Base-by-base conservation (phyloP, 2,113 vertebrate species). In the Ondatra zibethicus region DNA sequence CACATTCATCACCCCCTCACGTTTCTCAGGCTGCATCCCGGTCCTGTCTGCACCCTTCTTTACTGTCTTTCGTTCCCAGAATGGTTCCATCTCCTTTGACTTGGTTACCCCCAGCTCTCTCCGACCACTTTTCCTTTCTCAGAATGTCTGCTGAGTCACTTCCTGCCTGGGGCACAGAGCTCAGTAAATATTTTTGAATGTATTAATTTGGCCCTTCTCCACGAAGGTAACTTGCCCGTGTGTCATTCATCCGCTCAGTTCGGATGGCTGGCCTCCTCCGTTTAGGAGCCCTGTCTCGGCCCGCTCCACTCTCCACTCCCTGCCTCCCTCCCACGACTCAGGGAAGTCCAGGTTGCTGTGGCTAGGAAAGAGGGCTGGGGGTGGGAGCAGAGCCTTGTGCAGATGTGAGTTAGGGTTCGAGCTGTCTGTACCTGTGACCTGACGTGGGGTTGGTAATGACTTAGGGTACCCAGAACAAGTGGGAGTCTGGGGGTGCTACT, bases 131-230 rank as follows among this genome's bases (percentile, higher is more conserved):
- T 45, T 45, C 72, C 81, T 89, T 88, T 70, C 61, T 84, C 63
- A 23, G 16, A 52, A 52, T 33, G 87, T 63, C 81, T 61, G 1
- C 87, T 55, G 92, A 88, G 16, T 95, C 82, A 52, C 72, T 89
- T 87, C 87, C 94, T 50, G 58, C 76, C 86, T 61, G 75, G 89
- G 93, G 89, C 10, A 11, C 8, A 1, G 21, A 27, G 66, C n/a
- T 88, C 42, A 21, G 11, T 70, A 70, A 70, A 89, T 95, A 82
- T 47, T 93, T 72, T 29, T 29, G 17, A 65, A 11, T 55, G 42
- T 87, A 9, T 84, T 45, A 19, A 21, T 42, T 47, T 88, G 94
- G 88, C 76, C 77, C 85, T 90, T 78, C 27, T 95, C 89, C 47
- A 25, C 17, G 52, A 66, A 17, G 66, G 81, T 81, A 39, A 33